phyloP scores from a whole-genome alignment of 2,797 vertebrate genomes.

The Cossypha polioptera region DNA sequence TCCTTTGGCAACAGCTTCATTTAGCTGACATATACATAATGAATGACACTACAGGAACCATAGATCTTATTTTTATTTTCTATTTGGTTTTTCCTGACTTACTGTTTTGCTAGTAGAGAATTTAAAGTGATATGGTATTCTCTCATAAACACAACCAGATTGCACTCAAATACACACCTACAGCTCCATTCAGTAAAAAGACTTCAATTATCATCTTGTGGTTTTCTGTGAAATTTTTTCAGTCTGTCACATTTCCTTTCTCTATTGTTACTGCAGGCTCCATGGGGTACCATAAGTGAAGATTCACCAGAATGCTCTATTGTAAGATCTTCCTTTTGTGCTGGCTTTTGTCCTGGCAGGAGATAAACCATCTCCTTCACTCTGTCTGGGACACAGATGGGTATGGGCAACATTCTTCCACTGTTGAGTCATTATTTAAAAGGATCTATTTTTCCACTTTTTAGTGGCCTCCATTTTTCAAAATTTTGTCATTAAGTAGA shows the following conservation, averaged over 20 bases:
- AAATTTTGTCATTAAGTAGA: slow-evolving; percentile 15
- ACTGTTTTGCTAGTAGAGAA: not conserved
- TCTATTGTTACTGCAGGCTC: slow-evolving; percentile 11
- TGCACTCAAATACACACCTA: not conserved
- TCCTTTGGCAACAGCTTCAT: not conserved
- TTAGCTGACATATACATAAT: not conserved
- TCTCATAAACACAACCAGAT: not conserved
- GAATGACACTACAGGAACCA: not conserved
- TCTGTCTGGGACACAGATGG: slow-evolving; percentile 53
- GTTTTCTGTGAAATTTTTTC: not conserved
- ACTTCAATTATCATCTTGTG: not conserved
- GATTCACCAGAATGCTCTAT: slow-evolving; percentile 31
- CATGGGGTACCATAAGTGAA: not conserved
- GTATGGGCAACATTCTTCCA: slow-evolving; percentile 32
- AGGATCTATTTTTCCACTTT: slow-evolving; percentile 36
- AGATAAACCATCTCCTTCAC: slow-evolving; percentile 39
- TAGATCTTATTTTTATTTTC: not conserved
- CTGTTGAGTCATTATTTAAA: slow-evolving; percentile 15
- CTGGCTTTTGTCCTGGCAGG: slow-evolving; percentile 45
- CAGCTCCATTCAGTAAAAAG: not conserved
- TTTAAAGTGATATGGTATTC: not conserved
- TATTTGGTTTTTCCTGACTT: not conserved
- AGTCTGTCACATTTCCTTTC: not conserved
- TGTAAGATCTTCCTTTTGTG: slow-evolving; percentile 36
- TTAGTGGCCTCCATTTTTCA: not conserved